A percentile compares a stretch with the other conserved stretches of the same genome.
Conservation (phyloP, 2,113 vertebrate species). For the Callorhinus ursinus region DNA sequence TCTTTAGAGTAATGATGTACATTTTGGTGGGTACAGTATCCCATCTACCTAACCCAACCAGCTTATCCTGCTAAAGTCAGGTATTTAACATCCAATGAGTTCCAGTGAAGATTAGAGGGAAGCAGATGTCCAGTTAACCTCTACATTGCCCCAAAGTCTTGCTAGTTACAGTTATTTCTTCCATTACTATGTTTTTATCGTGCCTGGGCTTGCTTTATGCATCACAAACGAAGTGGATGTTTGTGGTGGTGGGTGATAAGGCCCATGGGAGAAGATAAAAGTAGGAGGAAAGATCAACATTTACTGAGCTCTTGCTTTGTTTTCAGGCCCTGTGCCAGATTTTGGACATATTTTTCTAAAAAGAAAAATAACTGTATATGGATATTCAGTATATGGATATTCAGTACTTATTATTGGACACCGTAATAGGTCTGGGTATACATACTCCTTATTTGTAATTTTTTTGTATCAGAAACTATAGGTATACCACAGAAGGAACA, state of each 20-base stretch:
- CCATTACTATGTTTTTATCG: background rate
- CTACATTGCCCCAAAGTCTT: background rate
- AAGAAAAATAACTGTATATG: background rate
- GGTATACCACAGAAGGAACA: background rate
- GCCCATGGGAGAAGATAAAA: background rate
- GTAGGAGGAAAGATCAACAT: background rate
- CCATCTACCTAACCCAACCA: background rate
- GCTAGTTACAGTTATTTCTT: background rate
- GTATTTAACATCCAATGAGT: background rate
- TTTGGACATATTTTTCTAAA: background rate
- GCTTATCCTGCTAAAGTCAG: background rate
- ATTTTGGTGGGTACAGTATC: background rate
- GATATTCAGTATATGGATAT: background rate
- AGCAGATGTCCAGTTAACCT: background rate
- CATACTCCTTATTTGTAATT: background rate
- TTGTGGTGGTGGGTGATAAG: background rate
- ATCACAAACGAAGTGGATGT: background rate
- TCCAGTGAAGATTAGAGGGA: background rate
- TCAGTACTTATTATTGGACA: background rate
- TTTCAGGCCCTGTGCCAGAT: background rate
- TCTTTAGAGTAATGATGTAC: background rate
- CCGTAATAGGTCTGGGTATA: background rate
- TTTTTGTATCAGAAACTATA: background rate
- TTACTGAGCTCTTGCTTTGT: background rate
- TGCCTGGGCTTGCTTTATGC: background rate